Base-by-base conservation (phyloP, 2,113 vertebrate genomes). In the Malurus melanocephalus region DNA sequence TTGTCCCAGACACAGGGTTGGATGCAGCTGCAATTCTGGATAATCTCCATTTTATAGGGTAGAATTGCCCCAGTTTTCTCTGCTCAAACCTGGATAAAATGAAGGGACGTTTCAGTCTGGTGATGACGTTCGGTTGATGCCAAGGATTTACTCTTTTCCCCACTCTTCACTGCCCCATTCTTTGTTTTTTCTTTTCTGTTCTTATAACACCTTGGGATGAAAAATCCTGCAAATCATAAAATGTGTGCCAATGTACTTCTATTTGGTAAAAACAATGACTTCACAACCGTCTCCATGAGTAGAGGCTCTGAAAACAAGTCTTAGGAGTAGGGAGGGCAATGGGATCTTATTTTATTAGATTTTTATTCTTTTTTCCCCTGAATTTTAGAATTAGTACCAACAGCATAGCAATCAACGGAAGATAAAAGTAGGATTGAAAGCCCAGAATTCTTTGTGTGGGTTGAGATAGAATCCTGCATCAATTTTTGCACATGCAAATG, bases 201-300 rank as follows among this genome's bases (percentile, higher is more conserved):
- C 43, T 33, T 33, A 77, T 51, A 91, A 89, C 21, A 35, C 26
- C 81, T 35, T 56, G 61, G 82, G 71, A 95, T 91, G 51, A 94
- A 96, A 93, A 95, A 85, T 81, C 27, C 43, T 92, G 23, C 33
- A 90, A 93, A 96, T 93, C 88, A 95, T 69, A 96, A 93, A 85
- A 72, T 22, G 24, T 68, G 77, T 60, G 78, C 52, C 72, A 32
- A 18, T 43, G 7, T 90, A 91, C 78, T 95, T 69, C 56, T 80
- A 8, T 75, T 94, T 94, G 88, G 56, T 64, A 48, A n/a, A 18
- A 42, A 33, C 7, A 33, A 33, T 33, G 28, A 73, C 48, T 92
- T 92, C 59, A 94, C 23, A 64, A 48, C 7, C 59, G 85, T 65
- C 11, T 92, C 68, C 66, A 72, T 45, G 59, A 89, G 38, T 68